Evolutionary conservation across 2,113 vertebrate species (phyloP), one percentile per base, ranked within the genome.

Genomic region (Poecile atricapillus): DNA sequence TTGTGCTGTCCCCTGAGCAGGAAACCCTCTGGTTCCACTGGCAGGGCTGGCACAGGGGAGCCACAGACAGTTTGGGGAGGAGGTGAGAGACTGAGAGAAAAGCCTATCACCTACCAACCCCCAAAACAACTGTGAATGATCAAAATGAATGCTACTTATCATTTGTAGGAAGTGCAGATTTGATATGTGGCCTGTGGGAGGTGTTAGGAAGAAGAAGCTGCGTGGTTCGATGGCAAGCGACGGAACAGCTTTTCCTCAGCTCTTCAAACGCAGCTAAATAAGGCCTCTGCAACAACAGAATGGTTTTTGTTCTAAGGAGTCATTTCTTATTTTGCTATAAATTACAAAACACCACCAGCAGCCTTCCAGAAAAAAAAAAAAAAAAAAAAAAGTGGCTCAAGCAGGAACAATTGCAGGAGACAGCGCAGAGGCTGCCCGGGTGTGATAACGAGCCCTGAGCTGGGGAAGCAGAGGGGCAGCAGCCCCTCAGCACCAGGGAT

Each of bases 361-460:
- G 62, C 16, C 24, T 31, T 24, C 5, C 6, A 11, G 23, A 27
- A 17, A 50, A 55, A 35, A 50, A n/a, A 53, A 76, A 49, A 69
- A 37, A 15, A 14, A 30, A 33, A 20, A n/a, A 41, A 52, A 4
- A 20, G 70, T 56, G 96, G 30, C 56, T 90, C 15, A 37, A 76
- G 87, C 56, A 49, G 37, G 82, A 97, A 96, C 95, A 96, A 95
- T 96, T 64, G 31, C 95, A 95, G 96, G 95, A 97, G 96, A 58
- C 93, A 60, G 93, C 23, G 4, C 55, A 7, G 27, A 90, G 50
- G 80, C 96, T 95, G 94, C 87, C 35, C 5, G 3, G 1, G 60
- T 0, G 63, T 3, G 96, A 93, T 96, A 96, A 90, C 53, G 3
- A 64, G 76, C 53, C 50, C 5, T n/a, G 92, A 28, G 87, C 10